phyloP scores from a whole-genome alignment of 2,797 vertebrate species.

The Cirrhinus mrigala region DNA sequence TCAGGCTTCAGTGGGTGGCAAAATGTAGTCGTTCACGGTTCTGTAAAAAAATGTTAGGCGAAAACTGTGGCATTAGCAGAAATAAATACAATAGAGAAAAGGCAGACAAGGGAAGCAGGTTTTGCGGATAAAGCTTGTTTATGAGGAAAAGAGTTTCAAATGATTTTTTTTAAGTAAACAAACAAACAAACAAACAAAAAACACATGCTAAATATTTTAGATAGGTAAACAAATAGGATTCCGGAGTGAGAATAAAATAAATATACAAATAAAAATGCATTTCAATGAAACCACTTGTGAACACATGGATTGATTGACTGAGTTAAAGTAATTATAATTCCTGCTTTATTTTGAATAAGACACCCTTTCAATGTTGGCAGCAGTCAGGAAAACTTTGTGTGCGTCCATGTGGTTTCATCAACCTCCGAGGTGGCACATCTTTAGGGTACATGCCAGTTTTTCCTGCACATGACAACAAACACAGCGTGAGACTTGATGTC shows the following conservation, averaged over 20 bases:
- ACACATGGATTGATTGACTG: too few relatives aligned
- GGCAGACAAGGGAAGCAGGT: neutral
- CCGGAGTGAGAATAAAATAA: neutral
- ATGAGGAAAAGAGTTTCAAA: neutral
- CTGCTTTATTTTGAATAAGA: too few relatives aligned
- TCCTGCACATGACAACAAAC: neutral
- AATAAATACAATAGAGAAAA: neutral
- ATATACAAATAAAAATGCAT: neutral
- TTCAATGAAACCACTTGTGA: too few relatives aligned
- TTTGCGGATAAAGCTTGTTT: conserved; percentile 15
- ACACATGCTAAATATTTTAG: neutral
- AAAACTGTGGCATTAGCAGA: conserved; percentile 3
- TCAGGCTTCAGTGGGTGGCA: conserved; percentile 45
- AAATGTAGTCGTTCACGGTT: conserved; percentile 41
- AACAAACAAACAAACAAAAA: too few relatives aligned
- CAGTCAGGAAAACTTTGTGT: neutral
- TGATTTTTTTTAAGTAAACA: neutral
- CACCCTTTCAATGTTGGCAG: neutral
- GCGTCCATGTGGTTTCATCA: neutral
- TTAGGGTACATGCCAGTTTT: neutral
- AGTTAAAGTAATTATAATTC: too few relatives aligned
- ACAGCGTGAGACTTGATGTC: neutral
- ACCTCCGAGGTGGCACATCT: neutral
- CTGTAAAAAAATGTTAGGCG: conserved; percentile 24
- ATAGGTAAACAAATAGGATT: neutral